These are phyloP conservation scores for Brachionus plicatilis DNA, from an alignment of 1,140 invertebrate species.

Conservation along the genomic window DNA sequence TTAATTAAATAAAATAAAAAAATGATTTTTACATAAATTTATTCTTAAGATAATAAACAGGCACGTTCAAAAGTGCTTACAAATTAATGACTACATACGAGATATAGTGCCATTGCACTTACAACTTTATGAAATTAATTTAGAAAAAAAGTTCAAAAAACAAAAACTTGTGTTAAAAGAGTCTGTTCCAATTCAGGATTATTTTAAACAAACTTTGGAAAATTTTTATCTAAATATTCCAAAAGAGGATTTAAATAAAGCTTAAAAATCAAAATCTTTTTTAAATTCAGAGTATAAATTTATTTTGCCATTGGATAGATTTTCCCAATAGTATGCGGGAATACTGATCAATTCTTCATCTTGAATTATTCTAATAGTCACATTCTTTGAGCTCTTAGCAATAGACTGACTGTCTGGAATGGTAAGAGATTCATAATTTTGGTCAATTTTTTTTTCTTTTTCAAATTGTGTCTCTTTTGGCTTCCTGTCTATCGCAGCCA, in stretches of 20 bases:
- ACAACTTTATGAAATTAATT: constrained; percentile 18
- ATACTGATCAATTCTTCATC: neutral
- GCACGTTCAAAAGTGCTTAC: neutral
- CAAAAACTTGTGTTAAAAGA: constrained; percentile 3
- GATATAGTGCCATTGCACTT: constrained; percentile 19
- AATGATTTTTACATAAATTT: neutral
- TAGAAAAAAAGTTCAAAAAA: constrained; percentile 34
- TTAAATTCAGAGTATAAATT: neutral
- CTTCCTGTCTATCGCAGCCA: neutral
- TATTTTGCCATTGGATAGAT: constrained; percentile 18
- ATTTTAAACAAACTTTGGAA: constrained; percentile 27
- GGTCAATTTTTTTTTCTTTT: neutral
- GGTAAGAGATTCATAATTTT: neutral
- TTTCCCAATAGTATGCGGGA: neutral
- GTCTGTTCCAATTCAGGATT: neutral
- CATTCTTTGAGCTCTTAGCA: neutral
- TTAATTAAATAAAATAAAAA: neutral
- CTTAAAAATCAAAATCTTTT: constrained; percentile 34
- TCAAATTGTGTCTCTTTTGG: neutral
- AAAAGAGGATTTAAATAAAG: neutral
- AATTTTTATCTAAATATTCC: constrained; percentile 22
- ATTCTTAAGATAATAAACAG: neutral
- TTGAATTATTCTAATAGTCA: constrained; percentile 3
- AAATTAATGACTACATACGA: constrained; percentile 7
- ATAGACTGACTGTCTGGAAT: neutral